Percentiles rank a stretch among this genome's conserved stretches.
Evolutionary conservation across 2,888 invertebrate genomes (phyloP).

Genomic region (Nephrotoma appendiculata): DNA sequence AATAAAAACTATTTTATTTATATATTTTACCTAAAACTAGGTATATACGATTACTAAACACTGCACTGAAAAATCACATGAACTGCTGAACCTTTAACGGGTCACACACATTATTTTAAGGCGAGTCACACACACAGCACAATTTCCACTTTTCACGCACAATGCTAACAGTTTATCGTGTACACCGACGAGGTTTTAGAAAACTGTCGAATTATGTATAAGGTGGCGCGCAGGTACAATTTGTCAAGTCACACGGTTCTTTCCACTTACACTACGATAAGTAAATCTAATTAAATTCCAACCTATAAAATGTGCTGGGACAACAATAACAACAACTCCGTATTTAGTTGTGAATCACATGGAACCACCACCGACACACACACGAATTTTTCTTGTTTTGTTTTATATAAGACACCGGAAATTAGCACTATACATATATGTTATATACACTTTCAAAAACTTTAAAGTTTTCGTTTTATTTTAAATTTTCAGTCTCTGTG

Average conservation of each 20-base stretch:
- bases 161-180: neutral
- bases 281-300: neutral
- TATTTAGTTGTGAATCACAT: neutral
- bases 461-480: neutral
- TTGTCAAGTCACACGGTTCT: neutral
- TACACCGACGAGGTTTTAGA: neutral
- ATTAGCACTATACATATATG: neutral
- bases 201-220: neutral
- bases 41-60: neutral
- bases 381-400: neutral
- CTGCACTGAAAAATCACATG: neutral
- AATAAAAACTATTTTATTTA: neutral
- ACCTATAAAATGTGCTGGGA: neutral
- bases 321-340: neutral
- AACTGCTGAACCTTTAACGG: neutral
- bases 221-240: neutral
- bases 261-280: neutral
- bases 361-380: neutral
- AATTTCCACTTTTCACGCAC: neutral
- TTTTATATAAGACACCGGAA: neutral
- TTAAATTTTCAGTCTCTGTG: neutral
- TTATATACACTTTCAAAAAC: neutral
- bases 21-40: neutral
- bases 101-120: neutral
- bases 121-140: neutral